Conservation (phyloP, 2,888 invertebrate species). For the Melanophora roralis region DNA sequence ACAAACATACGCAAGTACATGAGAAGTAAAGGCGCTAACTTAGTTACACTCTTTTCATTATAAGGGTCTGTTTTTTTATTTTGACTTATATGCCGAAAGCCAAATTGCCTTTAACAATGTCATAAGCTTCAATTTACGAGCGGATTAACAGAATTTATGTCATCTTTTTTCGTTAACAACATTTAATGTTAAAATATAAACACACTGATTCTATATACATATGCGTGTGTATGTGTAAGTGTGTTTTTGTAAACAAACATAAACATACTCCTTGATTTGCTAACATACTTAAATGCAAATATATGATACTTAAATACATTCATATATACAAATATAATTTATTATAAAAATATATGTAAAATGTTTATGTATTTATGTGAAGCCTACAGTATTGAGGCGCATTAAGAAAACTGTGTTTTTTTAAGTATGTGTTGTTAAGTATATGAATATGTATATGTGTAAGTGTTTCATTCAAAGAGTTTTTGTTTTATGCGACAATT, state of each 20-base stretch:
- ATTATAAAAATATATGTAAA: neutral
- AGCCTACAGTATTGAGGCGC: neutral
- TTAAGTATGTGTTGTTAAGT: neutral
- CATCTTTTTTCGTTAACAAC: slow-evolving; percentile 55
- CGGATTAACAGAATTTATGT: slow-evolving; percentile 58
- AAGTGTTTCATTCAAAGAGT: neutral
- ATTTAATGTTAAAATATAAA: slow-evolving; percentile 44
- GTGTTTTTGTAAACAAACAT: too few species aligned
- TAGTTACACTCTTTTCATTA: neutral
- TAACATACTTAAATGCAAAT: too few species aligned
- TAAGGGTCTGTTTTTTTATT: neutral
- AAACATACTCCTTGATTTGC: neutral
- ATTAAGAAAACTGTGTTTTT: neutral
- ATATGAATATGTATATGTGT: neutral
- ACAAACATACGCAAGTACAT: neutral
- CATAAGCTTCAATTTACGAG: slow-evolving; percentile 58
- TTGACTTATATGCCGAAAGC: slow-evolving; percentile 30
- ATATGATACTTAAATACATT: neutral
- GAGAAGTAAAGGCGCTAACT: too few species aligned
- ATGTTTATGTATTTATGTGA: neutral
- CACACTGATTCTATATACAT: slow-evolving; percentile 10
- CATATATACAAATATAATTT: neutral
- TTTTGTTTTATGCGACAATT: neutral
- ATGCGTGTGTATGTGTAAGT: too few species aligned
- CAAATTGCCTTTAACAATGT: slow-evolving; percentile 55